Conservation (phyloP, 2,888 invertebrate species). For the Andrena flavipes region DNA sequence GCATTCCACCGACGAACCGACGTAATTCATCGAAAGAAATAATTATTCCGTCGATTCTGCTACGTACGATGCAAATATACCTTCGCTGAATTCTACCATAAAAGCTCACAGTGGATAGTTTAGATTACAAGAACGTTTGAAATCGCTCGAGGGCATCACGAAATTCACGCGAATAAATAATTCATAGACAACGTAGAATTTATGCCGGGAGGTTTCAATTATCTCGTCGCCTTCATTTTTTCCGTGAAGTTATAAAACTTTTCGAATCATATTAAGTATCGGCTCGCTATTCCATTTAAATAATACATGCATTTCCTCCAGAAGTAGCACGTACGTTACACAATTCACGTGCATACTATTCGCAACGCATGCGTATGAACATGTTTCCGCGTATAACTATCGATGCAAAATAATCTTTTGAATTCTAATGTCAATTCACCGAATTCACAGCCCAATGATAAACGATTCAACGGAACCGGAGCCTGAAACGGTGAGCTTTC, state of each 20-base stretch:
- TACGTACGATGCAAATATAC: background rate
- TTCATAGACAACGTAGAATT: no score
- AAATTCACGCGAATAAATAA: no score
- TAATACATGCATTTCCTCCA: background rate
- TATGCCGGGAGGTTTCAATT: no score
- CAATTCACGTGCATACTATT: conserved; percentile 24
- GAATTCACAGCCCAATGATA: background rate
- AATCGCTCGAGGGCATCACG: no score
- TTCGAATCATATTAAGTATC: no score
- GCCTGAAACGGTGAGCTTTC: background rate
- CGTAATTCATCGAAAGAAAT: conserved; percentile 5
- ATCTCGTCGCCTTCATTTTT: no score
- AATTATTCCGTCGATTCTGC: background rate
- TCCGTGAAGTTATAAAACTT: no score
- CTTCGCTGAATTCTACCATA: background rate
- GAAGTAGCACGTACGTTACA: conserved; percentile 9
- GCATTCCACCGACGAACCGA: conserved; percentile 34
- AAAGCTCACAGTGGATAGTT: no score
- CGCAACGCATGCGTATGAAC: background rate
- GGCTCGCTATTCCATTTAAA: conserved; percentile 10
- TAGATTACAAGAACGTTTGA: no score
- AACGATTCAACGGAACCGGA: background rate
- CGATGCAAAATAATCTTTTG: background rate
- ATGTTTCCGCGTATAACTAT: background rate
- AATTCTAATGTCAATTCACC: background rate